A percentile compares a stretch with the other conserved stretches of the same genome.
phyloP scores from a whole-genome alignment of 2,113 vertebrate species.

The Scophthalmus maximus region DNA sequence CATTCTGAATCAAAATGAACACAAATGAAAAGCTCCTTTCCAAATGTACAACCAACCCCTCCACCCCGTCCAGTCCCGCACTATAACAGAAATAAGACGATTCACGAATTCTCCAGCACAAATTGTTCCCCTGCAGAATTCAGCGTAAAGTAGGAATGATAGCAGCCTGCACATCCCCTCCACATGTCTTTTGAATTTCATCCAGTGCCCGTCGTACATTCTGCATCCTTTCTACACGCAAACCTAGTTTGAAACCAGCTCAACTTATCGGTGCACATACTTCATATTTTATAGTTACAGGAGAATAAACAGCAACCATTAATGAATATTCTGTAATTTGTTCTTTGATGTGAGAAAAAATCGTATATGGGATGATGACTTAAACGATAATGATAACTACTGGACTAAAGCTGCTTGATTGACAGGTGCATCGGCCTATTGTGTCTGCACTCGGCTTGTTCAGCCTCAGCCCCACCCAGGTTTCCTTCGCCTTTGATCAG shows the following conservation, averaged over 20 bases:
- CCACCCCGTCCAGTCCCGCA: neutral
- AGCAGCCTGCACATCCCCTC: neutral
- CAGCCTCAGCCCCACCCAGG: neutral
- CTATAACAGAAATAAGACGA: neutral
- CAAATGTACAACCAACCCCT: neutral
- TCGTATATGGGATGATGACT: neutral
- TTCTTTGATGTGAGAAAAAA: neutral
- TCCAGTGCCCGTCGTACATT: neutral
- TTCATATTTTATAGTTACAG: neutral
- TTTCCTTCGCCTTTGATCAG: slow-evolving; percentile 7
- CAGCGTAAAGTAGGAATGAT: neutral
- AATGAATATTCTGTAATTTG: no score
- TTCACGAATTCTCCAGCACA: neutral
- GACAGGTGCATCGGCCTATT: neutral
- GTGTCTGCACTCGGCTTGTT: neutral
- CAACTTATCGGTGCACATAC: neutral
- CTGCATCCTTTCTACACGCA: neutral
- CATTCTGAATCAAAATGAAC: no score
- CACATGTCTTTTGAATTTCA: neutral
- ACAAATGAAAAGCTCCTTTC: no score
- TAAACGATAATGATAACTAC: neutral
- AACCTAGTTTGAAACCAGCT: neutral
- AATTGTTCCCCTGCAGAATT: neutral
- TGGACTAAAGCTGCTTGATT: neutral
- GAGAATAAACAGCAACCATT: neutral